Evolutionary conservation across 2,888 invertebrate genomes (phyloP).

Genomic region (Timema cristinae): DNA sequence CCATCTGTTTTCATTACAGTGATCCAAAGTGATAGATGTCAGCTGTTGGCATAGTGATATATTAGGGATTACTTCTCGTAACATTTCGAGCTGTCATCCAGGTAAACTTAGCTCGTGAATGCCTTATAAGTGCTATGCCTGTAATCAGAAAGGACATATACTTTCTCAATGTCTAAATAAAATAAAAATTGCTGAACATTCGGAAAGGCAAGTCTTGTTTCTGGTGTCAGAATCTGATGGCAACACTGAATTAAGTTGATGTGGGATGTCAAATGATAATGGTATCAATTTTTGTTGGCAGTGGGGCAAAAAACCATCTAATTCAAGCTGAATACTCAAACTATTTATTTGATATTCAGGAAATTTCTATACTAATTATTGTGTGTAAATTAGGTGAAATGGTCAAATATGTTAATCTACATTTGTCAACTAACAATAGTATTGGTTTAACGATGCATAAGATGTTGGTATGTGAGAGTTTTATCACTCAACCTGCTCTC

Average conservation of each 20-base stretch:
- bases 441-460: not conserved
- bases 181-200: too few relatives aligned
- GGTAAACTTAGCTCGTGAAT: too few relatives aligned
- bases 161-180: not conserved
- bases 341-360: not conserved
- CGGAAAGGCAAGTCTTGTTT: too few relatives aligned
- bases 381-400: not conserved
- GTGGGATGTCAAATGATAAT: too few relatives aligned
- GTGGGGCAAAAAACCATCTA: not conserved
- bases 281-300: not conserved
- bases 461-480: not conserved
- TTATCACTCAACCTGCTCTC: not conserved
- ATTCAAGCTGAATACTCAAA: not conserved
- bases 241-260: too few relatives aligned
- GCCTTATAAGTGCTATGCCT: slow-evolving; percentile 1
- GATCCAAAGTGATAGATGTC: too few relatives aligned
- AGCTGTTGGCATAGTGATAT: too few relatives aligned
- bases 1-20: too few relatives aligned
- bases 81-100: too few relatives aligned
- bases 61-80: too few relatives aligned
- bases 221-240: too few relatives aligned
- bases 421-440: not conserved
- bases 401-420: not conserved
- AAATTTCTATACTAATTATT: not conserved
- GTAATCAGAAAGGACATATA: not conserved